Evolutionary conservation across 2,797 vertebrate species (phyloP), one percentile per base, ranked within the genome.

Genomic region (Lepus townsendii): DNA sequence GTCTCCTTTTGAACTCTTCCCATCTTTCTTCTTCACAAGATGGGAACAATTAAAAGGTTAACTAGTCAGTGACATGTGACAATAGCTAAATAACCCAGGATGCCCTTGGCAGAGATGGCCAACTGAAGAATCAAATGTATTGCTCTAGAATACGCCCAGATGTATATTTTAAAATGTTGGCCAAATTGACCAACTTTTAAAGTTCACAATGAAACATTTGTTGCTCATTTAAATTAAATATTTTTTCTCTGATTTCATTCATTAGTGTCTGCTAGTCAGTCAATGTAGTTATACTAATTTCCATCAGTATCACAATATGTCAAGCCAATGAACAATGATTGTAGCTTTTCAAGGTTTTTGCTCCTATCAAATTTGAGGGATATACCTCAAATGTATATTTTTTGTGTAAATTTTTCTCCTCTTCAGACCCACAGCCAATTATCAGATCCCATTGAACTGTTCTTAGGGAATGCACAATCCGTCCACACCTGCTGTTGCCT

Each of bases 41-140:
- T 65, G 77, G 60, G 57, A 83, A 2, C 20, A 93, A 83, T 90
- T 90, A 42, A 80, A 92, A 85, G 47, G 27, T 22, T 82, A 84
- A 93, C 27, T 63, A 83, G 42, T 87, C 54, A 60, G 26, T 20
- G 63, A 95, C n/a, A 3, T 91, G 77, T 47, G 30, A 63, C 12
- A 35, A 7, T 87, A 84, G 57, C 62, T 83, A 52, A 80, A 84
- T 38, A 84, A 63, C 52, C 65, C 63, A 84, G 90, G 38, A 72
- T 75, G 17, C 24, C 42, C 60, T 4, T 87, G 50, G 13, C 50
- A 83, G 65, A 92, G 57, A 68, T 26, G 22, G 38, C 12, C 77
- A 85, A 50, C 7, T 60, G 19, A 88, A 76, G 32, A 79, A 35
- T 19, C 22, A 76, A 76, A 60, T 20, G 10, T 57, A 3, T 47